These are phyloP conservation scores for Platycheirus albimanus DNA, from an alignment of 2,888 invertebrate species.

Conservation along the genomic window DNA sequence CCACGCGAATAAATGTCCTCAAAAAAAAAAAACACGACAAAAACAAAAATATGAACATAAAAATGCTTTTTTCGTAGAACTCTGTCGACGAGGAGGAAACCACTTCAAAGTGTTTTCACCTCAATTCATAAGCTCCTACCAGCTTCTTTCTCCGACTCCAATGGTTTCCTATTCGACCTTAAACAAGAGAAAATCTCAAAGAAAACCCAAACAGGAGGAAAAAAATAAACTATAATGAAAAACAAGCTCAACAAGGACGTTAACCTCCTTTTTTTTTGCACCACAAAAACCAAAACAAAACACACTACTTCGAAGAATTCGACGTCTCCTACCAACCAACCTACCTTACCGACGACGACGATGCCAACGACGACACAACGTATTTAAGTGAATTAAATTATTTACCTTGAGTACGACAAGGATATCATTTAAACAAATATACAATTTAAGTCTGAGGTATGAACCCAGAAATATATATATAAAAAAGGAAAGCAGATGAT, in stretches of 20 bases:
- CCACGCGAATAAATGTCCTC: constrained; percentile 17
- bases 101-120: constrained; percentile 70
- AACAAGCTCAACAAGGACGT: constrained; percentile 49
- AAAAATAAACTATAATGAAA: background rate
- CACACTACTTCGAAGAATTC: constrained; percentile 40
- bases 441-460: constrained; percentile 57
- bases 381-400: constrained; percentile 71
- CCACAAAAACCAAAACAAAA: constrained; percentile 45
- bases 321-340: background rate
- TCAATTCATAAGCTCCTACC: constrained; percentile 63
- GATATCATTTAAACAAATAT: constrained; percentile 66
- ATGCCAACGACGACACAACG: too few species aligned
- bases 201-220: background rate
- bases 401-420: constrained; percentile 53
- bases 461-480: background rate
- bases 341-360: background rate
- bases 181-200: background rate
- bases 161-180: constrained; percentile 37
- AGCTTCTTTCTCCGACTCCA: background rate
- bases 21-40: constrained; percentile 6
- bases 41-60: background rate
- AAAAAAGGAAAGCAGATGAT: constrained; percentile 51
- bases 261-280: constrained; percentile 56
- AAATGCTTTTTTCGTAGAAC: constrained; percentile 20
- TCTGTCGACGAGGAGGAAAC: constrained; percentile 37